These are phyloP conservation scores for Eulemur albifrons DNA, from an alignment of 2,797 vertebrate species.

Conservation along the genomic window DNA sequence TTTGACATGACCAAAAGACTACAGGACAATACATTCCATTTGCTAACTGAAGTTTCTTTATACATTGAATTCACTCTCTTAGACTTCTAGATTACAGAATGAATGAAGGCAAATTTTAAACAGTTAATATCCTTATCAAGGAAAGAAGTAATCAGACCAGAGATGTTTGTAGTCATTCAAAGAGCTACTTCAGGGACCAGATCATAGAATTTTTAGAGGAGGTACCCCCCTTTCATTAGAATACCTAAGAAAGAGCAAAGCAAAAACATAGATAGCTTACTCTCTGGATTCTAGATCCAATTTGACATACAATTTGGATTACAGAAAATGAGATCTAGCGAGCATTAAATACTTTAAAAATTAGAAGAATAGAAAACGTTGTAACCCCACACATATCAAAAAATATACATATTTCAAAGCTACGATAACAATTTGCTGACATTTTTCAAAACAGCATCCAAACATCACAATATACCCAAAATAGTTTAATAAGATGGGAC, in stretches of 20 bases:
- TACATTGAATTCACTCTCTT: background rate
- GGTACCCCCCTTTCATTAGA: background rate
- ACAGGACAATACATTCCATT: background rate
- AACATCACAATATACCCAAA: background rate
- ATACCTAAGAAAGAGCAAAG: background rate
- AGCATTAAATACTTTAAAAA: slow-evolving; percentile 5
- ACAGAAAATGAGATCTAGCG: background rate
- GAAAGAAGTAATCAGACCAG: background rate
- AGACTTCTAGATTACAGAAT: background rate
- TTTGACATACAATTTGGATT: background rate
- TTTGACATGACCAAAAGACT: background rate
- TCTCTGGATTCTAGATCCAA: background rate
- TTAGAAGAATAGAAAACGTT: slow-evolving; percentile 6
- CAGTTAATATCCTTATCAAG: slow-evolving; percentile 1
- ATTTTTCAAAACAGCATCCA: slow-evolving; percentile 17
- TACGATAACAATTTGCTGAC: background rate
- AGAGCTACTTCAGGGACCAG: background rate
- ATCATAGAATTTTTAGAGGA: background rate
- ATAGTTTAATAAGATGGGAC: background rate
- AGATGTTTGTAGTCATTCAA: background rate
- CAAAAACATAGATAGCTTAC: background rate
- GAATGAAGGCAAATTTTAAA: background rate
- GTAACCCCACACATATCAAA: background rate
- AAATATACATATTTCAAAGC: background rate
- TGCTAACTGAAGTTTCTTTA: background rate